Evolutionary conservation across 2,888 invertebrate species (phyloP).

Genomic region (Hirtodrosophila histrioides): DNA sequence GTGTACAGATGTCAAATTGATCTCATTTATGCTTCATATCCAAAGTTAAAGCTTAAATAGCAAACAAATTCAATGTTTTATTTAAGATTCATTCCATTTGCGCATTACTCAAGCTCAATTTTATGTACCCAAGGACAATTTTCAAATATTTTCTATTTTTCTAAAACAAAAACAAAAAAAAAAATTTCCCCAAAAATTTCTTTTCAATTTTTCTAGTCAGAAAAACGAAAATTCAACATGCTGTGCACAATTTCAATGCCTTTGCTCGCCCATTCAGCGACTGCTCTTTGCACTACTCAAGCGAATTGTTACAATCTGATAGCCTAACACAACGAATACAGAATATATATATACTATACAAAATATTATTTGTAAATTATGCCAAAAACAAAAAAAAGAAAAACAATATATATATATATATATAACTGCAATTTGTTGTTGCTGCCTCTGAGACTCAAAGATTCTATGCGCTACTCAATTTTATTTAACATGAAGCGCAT

Average conservation of each 20-base stretch:
- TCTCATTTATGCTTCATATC: slow-evolving; percentile 65
- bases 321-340: slow-evolving; percentile 52
- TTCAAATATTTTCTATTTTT: neutral
- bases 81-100: slow-evolving; percentile 66
- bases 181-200: slow-evolving; percentile 4
- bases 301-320: slow-evolving; percentile 69
- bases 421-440: slow-evolving; percentile 26
- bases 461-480: slow-evolving; percentile 39
- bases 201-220: slow-evolving; percentile 47
- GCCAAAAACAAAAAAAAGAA: slow-evolving; percentile 32
- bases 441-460: slow-evolving; percentile 18
- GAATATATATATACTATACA: slow-evolving; percentile 19
- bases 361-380: slow-evolving; percentile 43
- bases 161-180: too few species aligned
- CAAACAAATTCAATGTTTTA: slow-evolving; percentile 53
- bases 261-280: slow-evolving; percentile 47
- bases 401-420: slow-evolving; percentile 9
- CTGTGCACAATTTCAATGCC: slow-evolving; percentile 39
- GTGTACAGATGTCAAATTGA: slow-evolving; percentile 64
- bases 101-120: slow-evolving; percentile 45
- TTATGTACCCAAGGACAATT: slow-evolving; percentile 12
- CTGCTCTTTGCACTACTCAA: slow-evolving; percentile 70
- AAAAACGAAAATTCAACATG: slow-evolving; percentile 38
- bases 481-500: slow-evolving; percentile 33
- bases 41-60: slow-evolving; percentile 37